Conservation (phyloP, 2,888 invertebrate species). For the Zelleria hepariella region DNA sequence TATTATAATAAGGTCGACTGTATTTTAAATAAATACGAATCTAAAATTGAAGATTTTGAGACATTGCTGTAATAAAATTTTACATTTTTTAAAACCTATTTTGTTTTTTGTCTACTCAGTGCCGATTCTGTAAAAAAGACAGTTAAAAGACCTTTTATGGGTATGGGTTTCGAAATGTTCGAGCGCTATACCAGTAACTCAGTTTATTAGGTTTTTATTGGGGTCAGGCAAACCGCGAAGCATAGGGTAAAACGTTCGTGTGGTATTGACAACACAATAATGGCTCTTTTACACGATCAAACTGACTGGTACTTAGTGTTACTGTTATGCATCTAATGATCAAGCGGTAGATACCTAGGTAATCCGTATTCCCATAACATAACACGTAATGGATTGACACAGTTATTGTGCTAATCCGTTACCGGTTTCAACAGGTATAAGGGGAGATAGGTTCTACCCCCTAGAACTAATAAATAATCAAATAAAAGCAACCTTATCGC, state of each 20-base stretch:
- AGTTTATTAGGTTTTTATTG: background rate
- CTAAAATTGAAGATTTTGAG: background rate
- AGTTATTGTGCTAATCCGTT: background rate
- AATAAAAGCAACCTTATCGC: background rate
- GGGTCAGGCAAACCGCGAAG: background rate
- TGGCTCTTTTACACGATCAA: too few relatives aligned
- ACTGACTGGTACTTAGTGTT: background rate
- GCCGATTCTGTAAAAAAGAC: background rate
- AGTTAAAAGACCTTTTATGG: background rate
- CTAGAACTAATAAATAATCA: too few relatives aligned
- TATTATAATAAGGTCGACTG: background rate
- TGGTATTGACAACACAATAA: too few relatives aligned
- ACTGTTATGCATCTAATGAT: too few relatives aligned
- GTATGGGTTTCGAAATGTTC: background rate
- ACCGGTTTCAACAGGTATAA: background rate
- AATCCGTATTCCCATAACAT: background rate
- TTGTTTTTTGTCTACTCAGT: conserved; percentile 11
- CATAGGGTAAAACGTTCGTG: background rate
- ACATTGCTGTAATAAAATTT: conserved; percentile 52
- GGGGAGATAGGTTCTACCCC: background rate
- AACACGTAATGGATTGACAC: background rate
- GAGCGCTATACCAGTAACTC: background rate
- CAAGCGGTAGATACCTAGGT: too few relatives aligned
- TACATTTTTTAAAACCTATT: conserved; percentile 41
- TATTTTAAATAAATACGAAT: background rate